Base-by-base conservation (phyloP, 2,113 vertebrate species). In the Oreochromis tanganicae region DNA sequence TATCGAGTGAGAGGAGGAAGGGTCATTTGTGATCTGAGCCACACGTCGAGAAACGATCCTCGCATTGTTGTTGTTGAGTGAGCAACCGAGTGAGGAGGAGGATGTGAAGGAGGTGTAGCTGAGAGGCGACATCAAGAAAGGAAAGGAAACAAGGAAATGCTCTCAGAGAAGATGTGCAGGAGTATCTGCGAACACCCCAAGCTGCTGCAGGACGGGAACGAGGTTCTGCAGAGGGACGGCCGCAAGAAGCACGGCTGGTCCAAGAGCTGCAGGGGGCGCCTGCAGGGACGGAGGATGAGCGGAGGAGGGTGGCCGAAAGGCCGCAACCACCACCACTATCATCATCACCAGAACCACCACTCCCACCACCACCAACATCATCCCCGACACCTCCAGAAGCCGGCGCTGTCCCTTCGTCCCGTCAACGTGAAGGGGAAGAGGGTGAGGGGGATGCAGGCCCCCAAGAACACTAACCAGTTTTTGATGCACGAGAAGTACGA, bases 381-480 rank as follows among this genome's bases (percentile, higher is more conserved):
- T 16, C 86, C 68, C 43, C 5, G 80, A 32, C 84, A 80, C 43
- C 36, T 87, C 34, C 50, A 90, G 84, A 79, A 79, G 87, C 59
- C 52, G 27, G 56, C 38, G 55, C 66, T 88, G 90, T 90, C 96
- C 1, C 93, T 98, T 56, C 95, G 97, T 27, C 97, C 97, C 5
- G 94, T 97, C n/a, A 97, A 98, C 71, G 61, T 97, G 3, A 91
- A 96, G 87, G 97, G 97, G 6, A 95, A 94, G 90, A 83, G 96
- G 21, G 97, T 96, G 1, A 95, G 95, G 54, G 97, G 97, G 7
- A 98, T 98, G 97, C 93, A 97, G 19, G 97, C 97, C 5, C 97
- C 97, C 4, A 96, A 97, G 87, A 98, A 98, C 95, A 98, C 97
- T 81, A 98, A 98, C 95, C 97, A 98, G 95, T 98, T 98, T 88